Evolutionary conservation across 2,113 vertebrate species (phyloP).

Genomic region (Charadrius vociferus): DNA sequence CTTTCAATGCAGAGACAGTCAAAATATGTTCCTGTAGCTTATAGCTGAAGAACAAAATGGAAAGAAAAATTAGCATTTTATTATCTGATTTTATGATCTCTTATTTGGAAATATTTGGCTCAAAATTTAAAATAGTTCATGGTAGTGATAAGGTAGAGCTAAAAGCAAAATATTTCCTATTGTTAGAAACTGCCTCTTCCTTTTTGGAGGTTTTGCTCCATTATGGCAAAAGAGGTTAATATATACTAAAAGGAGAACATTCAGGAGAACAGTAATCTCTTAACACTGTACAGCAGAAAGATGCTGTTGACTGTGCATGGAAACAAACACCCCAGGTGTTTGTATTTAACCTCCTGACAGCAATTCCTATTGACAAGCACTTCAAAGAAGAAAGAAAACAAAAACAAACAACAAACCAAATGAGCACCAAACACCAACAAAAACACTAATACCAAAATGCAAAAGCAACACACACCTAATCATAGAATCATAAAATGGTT

Average conservation of each 20-base stretch:
- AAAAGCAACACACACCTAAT: not conserved
- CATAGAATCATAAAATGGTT: no score
- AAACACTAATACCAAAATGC: not conserved
- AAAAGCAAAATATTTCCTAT: not conserved
- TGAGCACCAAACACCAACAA: not conserved
- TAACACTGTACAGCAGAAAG: not conserved
- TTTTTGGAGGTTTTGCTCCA: not conserved
- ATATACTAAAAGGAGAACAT: not conserved
- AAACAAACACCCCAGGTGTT: not conserved
- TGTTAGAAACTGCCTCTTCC: not conserved
- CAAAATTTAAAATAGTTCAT: not conserved
- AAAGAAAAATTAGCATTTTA: not conserved
- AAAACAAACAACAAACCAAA: not conserved
- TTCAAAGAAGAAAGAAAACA: not conserved
- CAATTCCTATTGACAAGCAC: not conserved
- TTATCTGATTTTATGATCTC: not conserved
- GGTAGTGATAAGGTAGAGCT: not conserved
- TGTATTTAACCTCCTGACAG: not conserved
- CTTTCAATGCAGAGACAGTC: not conserved
- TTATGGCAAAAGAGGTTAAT: not conserved
- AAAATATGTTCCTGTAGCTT: not conserved
- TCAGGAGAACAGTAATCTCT: not conserved
- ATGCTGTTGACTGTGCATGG: not conserved
- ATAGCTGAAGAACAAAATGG: not conserved
- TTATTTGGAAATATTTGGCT: not conserved